A percentile compares a stretch with the other conserved stretches of the same genome.
Evolutionary conservation across 2,888 invertebrate species (phyloP).

Genomic region (Heliconius aoede): DNA sequence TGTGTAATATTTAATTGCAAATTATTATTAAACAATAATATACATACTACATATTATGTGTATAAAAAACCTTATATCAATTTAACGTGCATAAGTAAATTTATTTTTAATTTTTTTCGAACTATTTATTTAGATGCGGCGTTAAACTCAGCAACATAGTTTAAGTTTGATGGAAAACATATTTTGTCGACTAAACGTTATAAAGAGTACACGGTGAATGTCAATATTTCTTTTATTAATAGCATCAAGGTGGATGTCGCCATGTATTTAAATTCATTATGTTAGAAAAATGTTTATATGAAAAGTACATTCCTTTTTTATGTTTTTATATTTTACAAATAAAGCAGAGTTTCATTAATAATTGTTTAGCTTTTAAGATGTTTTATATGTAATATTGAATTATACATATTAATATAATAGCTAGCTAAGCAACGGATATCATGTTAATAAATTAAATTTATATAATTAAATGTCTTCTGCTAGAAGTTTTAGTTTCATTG

Average conservation of each 20-base stretch:
- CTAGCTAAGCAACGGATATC: slow-evolving; percentile 60
- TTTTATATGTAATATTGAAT: slow-evolving; percentile 62
- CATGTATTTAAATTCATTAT: slow-evolving; percentile 12
- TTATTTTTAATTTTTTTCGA: too few species aligned
- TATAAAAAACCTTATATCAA: background rate
- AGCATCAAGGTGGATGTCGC: background rate
- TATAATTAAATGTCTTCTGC: slow-evolving; percentile 71
- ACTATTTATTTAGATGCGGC: too few species aligned
- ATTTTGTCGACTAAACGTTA: too few species aligned
- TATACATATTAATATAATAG: slow-evolving; percentile 55
- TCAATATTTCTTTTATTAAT: background rate
- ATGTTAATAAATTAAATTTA: slow-evolving; percentile 57
- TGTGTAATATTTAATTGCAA: too few species aligned
- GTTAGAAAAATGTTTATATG: background rate
- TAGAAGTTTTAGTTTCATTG: slow-evolving; percentile 66
- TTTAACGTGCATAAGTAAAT: background rate
- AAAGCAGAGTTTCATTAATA: slow-evolving; percentile 4
- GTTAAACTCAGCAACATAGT: too few species aligned
- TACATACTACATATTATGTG: background rate
- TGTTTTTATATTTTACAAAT: background rate
- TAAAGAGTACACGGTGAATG: too few species aligned
- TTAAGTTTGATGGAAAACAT: too few species aligned
- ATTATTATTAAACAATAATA: too few species aligned
- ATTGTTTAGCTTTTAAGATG: slow-evolving; percentile 51
- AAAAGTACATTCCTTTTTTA: slow-evolving; percentile 7